Percentiles rank a stretch among this genome's conserved stretches.
Conservation (phyloP, 2,888 invertebrate species). For the Lysandra bellargus region DNA sequence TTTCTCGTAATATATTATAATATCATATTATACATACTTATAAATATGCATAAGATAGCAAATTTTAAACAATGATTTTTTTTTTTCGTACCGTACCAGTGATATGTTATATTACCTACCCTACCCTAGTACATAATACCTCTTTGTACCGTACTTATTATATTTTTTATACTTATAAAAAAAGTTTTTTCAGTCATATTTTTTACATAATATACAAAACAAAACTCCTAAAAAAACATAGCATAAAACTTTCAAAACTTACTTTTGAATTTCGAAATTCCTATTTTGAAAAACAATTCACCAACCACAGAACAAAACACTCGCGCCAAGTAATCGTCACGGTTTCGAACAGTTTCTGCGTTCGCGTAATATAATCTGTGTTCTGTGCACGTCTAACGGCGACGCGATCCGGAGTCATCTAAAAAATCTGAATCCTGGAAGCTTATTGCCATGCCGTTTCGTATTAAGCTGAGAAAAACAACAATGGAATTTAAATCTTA, state of each 20-base stretch:
- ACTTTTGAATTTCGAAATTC: conserved; percentile 45
- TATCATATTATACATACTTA: no score
- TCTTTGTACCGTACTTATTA: no score
- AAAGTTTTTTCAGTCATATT: no score
- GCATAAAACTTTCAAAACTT: conserved; percentile 43
- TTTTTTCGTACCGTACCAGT: no score
- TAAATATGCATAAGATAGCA: no score
- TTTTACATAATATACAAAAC: conserved; percentile 35
- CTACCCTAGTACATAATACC: no score
- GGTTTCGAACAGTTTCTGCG: conserved; percentile 45
- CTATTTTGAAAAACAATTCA: conserved; percentile 45
- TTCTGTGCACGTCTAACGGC: conserved; percentile 61
- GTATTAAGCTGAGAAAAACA: conserved; percentile 50
- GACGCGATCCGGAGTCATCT: conserved; percentile 67
- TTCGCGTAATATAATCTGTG: conserved; percentile 53
- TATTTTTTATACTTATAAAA: no score
- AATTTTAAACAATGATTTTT: no score
- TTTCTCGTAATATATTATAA: no score
- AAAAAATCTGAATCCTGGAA: conserved; percentile 75
- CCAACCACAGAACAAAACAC: conserved; percentile 50
- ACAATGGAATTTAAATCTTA: conserved; percentile 43
- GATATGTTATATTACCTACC: no score
- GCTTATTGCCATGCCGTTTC: conserved; percentile 69
- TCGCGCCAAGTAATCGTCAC: conserved; percentile 45
- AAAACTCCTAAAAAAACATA: conserved; percentile 36